Evolutionary conservation across 2,113 vertebrate species (phyloP), one percentile per base, ranked within the genome.

Genomic region (Semnornis frantzii): DNA sequence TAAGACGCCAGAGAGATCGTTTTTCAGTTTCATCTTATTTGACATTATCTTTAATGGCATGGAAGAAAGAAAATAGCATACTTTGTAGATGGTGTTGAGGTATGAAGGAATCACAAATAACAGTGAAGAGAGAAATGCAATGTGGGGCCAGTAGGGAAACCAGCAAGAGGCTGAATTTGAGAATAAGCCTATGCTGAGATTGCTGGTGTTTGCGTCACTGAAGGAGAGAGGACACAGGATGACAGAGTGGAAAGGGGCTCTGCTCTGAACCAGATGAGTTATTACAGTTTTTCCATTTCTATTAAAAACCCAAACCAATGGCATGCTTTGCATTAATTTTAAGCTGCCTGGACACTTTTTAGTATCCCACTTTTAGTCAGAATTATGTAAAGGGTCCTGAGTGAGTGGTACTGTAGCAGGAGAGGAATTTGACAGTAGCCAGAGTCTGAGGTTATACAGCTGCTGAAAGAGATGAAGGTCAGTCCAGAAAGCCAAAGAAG

Each of bases 11-110:
- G 66, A 79, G 82, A 92, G 82, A 95, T 66, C 88, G 70, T 54
- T 78, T 96, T 95, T 86, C 88, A 88, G 82, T 92, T 85, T 89
- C 91, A 82, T 94, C 63, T 84, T 92, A 65, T 88, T 86, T 90
- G 93, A 93, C 85, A 63, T 94, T 93, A 97, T 93, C 91, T 88
- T 90, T 95, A 96, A 96, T 95, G 90, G 70, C 80, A 95, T 37
- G 82, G 92, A 95, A 95, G 94, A 94, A 93, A 93, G 86, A 95
- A 97, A 97, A 96, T 90, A 93, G 82, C 73, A 73, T 86, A 69
- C 66, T 92, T 92, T 84, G 66, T 85, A 78, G 82, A 75, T 79
- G 92, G 66, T 80, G 62, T 94, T 92, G 95, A 91, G 85, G 65
- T 94, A 83, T 69, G 82, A 94, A 63, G 44, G 80, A 90, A 79